Percentiles rank a stretch among this genome's conserved stretches.
Evolutionary conservation across 2,888 invertebrate species (phyloP).

Genomic region (Pachydiplax longipennis): DNA sequence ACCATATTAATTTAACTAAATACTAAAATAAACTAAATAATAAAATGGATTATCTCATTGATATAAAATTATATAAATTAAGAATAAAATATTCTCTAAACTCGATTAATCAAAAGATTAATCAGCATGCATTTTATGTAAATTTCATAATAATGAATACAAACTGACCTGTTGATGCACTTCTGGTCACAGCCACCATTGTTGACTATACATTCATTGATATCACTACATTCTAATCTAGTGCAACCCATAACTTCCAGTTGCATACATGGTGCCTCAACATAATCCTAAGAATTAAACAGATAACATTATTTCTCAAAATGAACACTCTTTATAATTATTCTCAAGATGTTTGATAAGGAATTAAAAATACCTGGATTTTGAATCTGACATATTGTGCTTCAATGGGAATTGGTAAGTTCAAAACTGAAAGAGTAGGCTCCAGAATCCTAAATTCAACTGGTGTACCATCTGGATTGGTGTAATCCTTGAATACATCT

Average conservation of each 20-base stretch:
- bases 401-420: slow-evolving; percentile 89
- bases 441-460: slow-evolving; percentile 91
- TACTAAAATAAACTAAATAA: neutral
- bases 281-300: slow-evolving; percentile 71
- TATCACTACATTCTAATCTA: slow-evolving; percentile 84
- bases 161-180: slow-evolving; percentile 76
- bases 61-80: neutral
- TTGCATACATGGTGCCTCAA: slow-evolving; percentile 87
- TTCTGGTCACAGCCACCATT: slow-evolving; percentile 95
- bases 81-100: neutral
- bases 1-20: neutral
- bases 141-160: neutral
- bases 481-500: slow-evolving; percentile 88
- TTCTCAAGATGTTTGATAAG: neutral
- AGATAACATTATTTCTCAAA: neutral
- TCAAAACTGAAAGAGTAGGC: slow-evolving; percentile 88
- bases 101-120: neutral
- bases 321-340: neutral
- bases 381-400: slow-evolving; percentile 87
- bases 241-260: slow-evolving; percentile 93
- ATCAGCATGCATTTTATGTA: neutral
- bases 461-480: slow-evolving; percentile 90
- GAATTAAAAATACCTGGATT: slow-evolving; percentile 62
- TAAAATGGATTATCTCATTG: neutral
- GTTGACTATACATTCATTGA: slow-evolving; percentile 84